Conservation (phyloP, 2,888 invertebrate species). For the Epiblema foenella region DNA sequence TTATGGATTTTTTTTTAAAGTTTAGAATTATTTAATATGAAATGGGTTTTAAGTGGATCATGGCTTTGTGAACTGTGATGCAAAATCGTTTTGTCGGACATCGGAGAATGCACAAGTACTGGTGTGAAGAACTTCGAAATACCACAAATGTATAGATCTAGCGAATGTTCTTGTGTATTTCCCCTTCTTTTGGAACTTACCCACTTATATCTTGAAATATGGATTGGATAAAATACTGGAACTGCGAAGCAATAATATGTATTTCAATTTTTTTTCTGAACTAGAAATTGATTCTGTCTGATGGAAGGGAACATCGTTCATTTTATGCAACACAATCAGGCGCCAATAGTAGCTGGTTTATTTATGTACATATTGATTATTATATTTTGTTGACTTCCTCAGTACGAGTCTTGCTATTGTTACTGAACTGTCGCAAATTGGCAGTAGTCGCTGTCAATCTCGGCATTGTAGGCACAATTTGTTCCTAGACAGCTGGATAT, state of each 20-base stretch:
- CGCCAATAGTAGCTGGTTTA: not conserved
- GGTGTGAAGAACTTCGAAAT: not conserved
- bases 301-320: not conserved
- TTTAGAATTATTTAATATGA: not conserved
- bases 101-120: no score
- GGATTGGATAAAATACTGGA: no score
- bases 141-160: not conserved
- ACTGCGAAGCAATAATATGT: no score
- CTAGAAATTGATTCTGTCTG: not conserved
- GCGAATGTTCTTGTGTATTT: not conserved
- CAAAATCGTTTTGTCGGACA: no score
- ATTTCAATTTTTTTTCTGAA: no score
- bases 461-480: conserved; percentile 9
- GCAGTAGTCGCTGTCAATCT: conserved; percentile 21
- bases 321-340: not conserved
- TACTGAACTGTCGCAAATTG: not conserved
- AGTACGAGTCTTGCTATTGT: not conserved
- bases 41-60: not conserved
- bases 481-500: conserved; percentile 30
- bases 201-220: no score
- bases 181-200: no score
- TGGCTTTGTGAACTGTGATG: not conserved
- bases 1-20: not conserved
- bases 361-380: no score
- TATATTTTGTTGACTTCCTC: not conserved